Percentiles rank a stretch among this genome's conserved stretches.
These are phyloP conservation scores for Ctenodactylus gundi DNA, from an alignment of 2,113 vertebrate genomes.

Conservation along the genomic window DNA sequence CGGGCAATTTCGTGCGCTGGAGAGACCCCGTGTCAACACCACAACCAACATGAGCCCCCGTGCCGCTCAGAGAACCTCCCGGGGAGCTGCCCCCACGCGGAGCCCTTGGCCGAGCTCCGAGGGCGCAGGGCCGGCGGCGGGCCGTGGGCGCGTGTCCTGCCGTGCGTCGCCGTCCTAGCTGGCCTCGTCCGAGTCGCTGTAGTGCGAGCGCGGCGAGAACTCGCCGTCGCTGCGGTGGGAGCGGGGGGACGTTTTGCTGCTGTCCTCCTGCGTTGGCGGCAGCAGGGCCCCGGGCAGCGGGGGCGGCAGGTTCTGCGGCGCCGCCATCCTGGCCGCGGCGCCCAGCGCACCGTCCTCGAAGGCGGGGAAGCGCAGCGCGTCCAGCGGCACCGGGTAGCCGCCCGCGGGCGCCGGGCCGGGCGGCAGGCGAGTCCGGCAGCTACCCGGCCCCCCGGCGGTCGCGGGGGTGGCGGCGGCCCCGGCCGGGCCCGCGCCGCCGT, in stretches of 20 bases:
- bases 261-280: slow-evolving; percentile 79
- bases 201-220: slow-evolving; percentile 96
- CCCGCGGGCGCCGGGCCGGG: slow-evolving; percentile 68
- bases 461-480: not conserved
- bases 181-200: slow-evolving; percentile 97
- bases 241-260: slow-evolving; percentile 91
- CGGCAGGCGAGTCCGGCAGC: slow-evolving; percentile 38
- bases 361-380: slow-evolving; percentile 86
- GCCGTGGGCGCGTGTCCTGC: no score
- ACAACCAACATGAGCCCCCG: no score
- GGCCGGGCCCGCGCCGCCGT: slow-evolving; percentile 50
- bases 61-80: no score
- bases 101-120: no score
- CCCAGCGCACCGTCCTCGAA: slow-evolving; percentile 87
- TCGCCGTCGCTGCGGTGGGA: slow-evolving; percentile 96
- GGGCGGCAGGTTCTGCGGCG: slow-evolving; percentile 85
- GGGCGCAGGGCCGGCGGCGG: no score
- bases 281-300: slow-evolving; percentile 78
- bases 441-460: not conserved
- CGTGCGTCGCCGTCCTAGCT: slow-evolving; percentile 79
- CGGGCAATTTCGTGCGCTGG: no score
- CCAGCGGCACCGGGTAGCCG: slow-evolving; percentile 86
- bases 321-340: slow-evolving; percentile 84
- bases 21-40: no score
- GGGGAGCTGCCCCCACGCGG: no score